Percentiles rank a stretch among this genome's conserved stretches.
Evolutionary conservation across 2,797 vertebrate genomes (phyloP).

Genomic region (Varecia variegata): DNA sequence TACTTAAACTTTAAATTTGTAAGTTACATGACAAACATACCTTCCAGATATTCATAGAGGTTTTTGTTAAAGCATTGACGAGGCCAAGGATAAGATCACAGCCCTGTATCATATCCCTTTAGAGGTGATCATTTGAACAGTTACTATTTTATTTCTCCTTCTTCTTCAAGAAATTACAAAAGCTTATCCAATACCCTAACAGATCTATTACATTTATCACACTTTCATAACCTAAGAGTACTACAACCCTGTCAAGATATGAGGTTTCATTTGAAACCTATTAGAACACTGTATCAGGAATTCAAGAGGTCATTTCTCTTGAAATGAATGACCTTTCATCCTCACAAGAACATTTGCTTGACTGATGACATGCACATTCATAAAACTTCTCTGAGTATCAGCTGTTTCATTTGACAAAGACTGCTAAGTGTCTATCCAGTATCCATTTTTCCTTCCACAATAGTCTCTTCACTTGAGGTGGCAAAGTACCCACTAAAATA

Average conservation of each 20-base stretch:
- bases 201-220: not conserved
- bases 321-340: not conserved
- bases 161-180: not conserved
- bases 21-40: not conserved
- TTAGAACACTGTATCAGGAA: not conserved
- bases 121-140: not conserved
- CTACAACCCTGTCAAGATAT: not conserved
- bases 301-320: not conserved
- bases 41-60: constrained; percentile 12
- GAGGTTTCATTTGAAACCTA: constrained; percentile 1
- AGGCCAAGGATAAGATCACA: constrained; percentile 2
- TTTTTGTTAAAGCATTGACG: constrained; percentile 30
- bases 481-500: not conserved
- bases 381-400: not conserved
- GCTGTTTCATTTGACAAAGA: not conserved
- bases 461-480: not conserved
- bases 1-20: constrained; percentile 19
- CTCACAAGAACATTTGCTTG: not conserved
- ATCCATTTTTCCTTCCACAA: not conserved
- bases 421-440: not conserved
- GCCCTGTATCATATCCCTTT: not conserved
- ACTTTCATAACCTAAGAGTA: not conserved
- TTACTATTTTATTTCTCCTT: not conserved
- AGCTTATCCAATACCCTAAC: not conserved
- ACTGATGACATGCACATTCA: not conserved